phyloP scores from a whole-genome alignment of 1,140 invertebrate genomes.

The Atta texana region DNA sequence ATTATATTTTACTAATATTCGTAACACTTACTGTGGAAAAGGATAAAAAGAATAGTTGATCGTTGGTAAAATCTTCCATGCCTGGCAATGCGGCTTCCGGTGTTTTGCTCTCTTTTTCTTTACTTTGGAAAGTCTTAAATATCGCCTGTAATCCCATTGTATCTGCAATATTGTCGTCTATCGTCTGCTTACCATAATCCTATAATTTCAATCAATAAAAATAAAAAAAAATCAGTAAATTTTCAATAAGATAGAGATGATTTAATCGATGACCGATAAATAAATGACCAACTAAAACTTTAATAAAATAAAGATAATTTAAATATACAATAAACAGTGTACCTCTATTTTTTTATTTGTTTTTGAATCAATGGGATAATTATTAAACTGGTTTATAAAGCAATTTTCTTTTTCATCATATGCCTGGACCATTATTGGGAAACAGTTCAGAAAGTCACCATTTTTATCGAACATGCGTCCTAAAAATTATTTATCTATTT shows the following conservation, averaged over 20 bases:
- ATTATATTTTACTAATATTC: neutral
- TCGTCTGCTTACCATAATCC: conserved; percentile 61
- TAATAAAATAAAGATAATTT: neutral
- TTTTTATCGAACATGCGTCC: neutral
- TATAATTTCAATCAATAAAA: conserved; percentile 18
- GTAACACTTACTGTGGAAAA: conserved; percentile 52
- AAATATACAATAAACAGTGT: neutral
- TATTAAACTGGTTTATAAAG: conserved; percentile 62
- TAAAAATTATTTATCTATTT: conserved; percentile 12
- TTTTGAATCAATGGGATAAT: conserved; percentile 48
- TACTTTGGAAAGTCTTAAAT: conserved; percentile 60
- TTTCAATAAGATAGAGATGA: neutral
- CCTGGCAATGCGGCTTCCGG: conserved; percentile 43
- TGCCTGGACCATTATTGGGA: conserved; percentile 45
- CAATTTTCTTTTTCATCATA: conserved; percentile 53
- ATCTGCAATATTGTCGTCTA: conserved; percentile 67
- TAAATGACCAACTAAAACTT: neutral
- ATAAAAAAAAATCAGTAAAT: neutral
- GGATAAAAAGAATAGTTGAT: conserved; percentile 65
- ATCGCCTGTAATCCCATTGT: conserved; percentile 65
- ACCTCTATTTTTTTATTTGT: conserved; percentile 37
- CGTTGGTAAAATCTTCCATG: conserved; percentile 50
- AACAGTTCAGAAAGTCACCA: conserved; percentile 41
- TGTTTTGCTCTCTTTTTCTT: conserved; percentile 26
- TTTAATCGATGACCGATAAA: neutral